Conservation (phyloP, 2,797 vertebrate genomes). For the Hypotaenidia okinawae region DNA sequence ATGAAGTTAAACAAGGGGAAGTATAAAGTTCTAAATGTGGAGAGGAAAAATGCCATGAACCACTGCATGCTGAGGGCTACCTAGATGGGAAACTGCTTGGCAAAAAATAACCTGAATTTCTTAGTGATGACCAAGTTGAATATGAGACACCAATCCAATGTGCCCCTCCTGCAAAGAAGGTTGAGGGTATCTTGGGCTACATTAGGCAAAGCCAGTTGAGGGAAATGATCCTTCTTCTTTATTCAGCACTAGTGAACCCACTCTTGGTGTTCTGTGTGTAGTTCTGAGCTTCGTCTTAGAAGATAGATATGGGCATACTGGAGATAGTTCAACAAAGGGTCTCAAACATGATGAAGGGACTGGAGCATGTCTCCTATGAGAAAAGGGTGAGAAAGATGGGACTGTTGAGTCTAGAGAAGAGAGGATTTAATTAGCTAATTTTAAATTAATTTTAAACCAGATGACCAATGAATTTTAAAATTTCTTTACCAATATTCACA, state of each 20-base stretch:
- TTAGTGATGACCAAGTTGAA: not conserved
- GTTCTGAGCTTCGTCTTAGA: not conserved
- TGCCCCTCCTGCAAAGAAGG: not conserved
- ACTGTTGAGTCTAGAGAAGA: not conserved
- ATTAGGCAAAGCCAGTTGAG: not conserved
- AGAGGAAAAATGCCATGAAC: not conserved
- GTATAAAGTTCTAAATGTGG: not conserved
- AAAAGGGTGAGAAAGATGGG: not conserved
- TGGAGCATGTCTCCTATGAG: not conserved
- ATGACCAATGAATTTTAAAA: not conserved
- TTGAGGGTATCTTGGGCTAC: not conserved
- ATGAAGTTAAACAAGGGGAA: not conserved
- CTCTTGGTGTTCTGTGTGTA: not conserved
- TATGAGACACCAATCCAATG: not conserved
- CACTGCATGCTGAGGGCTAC: not conserved
- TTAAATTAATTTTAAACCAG: not conserved
- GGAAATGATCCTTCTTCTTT: not conserved
- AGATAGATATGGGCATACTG: accelerated
- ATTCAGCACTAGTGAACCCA: accelerated
- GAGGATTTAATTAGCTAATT: not conserved
- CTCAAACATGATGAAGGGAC: accelerated
- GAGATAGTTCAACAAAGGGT: not conserved
- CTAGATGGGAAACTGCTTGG: not conserved
- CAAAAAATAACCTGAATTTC: not conserved
- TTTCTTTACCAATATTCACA: not conserved